A percentile compares a stretch with the other conserved stretches of the same genome.
Conservation (phyloP, 2,888 invertebrate species). For the Steinernema hermaphroditum region DNA sequence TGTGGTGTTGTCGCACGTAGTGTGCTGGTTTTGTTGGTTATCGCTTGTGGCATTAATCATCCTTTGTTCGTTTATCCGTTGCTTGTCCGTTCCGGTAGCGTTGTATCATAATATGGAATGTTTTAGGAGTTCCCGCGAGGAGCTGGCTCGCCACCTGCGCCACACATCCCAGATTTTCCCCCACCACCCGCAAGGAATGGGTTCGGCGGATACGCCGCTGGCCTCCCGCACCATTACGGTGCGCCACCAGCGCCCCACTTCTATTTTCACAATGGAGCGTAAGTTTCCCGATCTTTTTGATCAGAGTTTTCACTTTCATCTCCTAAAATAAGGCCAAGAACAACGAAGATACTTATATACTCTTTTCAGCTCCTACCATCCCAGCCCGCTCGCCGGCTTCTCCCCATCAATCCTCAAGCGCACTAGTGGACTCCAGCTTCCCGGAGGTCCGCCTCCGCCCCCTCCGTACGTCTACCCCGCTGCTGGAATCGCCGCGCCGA, state of each 20-base stretch:
- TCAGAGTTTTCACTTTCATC: no score
- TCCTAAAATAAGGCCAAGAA: neutral
- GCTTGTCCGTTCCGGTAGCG: neutral
- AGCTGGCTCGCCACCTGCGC: neutral
- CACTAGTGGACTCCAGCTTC: neutral
- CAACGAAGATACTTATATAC: neutral
- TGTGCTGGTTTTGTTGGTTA: neutral
- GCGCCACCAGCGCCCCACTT: neutral
- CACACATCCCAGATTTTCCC: slow-evolving; percentile 18
- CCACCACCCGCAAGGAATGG: neutral
- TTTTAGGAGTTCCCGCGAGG: slow-evolving; percentile 5
- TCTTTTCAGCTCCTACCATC: slow-evolving; percentile 7
- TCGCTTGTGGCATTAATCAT: neutral
- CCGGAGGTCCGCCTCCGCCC: slow-evolving; percentile 16
- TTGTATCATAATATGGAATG: neutral
- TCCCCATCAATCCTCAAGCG: slow-evolving; percentile 22
- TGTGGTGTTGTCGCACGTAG: neutral
- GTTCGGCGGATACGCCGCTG: neutral
- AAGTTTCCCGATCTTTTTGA: slow-evolving; percentile 3
- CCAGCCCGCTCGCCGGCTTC: slow-evolving; percentile 11
- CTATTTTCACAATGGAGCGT: slow-evolving; percentile 29
- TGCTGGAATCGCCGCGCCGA: slow-evolving; percentile 30
- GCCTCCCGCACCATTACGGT: neutral
- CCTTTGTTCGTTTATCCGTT: neutral
- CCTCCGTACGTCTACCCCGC: slow-evolving; percentile 24